phyloP scores from a whole-genome alignment of 37 sponge, comb jelly and placozoan genomes.

The Oscarella lobularis region DNA sequence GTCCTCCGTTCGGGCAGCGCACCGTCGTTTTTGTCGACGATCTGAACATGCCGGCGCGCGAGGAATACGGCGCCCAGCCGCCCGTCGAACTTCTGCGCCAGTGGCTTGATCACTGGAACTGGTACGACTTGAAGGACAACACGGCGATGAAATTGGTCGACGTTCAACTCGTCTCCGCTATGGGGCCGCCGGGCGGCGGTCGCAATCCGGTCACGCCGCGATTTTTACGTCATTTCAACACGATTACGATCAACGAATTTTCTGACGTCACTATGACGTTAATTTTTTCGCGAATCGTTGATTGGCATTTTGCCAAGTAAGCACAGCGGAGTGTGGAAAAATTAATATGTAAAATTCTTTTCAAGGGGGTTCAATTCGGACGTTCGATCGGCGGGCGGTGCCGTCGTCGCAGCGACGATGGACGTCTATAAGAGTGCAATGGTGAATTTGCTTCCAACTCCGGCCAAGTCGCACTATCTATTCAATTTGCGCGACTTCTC shows the following conservation, averaged over 20 bases:
- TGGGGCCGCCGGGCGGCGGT: conserved; percentile 98
- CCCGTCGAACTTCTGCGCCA: conserved; percentile 97
- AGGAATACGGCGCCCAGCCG: conserved; percentile 94
- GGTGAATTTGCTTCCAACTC: conserved; percentile 85
- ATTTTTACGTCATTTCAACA: conserved; percentile 91
- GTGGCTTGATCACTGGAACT: conserved; percentile 94
- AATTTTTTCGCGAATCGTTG: conserved; percentile 76
- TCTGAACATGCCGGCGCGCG: conserved; percentile 92
- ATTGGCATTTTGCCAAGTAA: conserved; percentile 80
- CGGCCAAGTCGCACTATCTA: conserved; percentile 90
- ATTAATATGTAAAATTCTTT: neutral
- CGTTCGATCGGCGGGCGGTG: conserved; percentile 33
- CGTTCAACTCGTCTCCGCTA: conserved; percentile 73
- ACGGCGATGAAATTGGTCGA: conserved; percentile 78
- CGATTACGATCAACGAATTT: conserved; percentile 92
- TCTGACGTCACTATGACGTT: conserved; percentile 67
- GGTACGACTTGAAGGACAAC: conserved; percentile 64
- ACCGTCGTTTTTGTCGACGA: conserved; percentile 98
- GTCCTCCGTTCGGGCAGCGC: conserved; percentile 92
- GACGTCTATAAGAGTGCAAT: conserved; percentile 83
- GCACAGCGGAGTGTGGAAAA: neutral
- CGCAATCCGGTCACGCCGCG: conserved; percentile 90
- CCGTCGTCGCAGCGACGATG: conserved; percentile 69
- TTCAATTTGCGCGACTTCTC: conserved; percentile 94
- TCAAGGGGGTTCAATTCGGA: conserved; percentile 64